These are phyloP conservation scores for Coluber constrictor DNA, from an alignment of 2,797 vertebrate species.

Conservation along the genomic window DNA sequence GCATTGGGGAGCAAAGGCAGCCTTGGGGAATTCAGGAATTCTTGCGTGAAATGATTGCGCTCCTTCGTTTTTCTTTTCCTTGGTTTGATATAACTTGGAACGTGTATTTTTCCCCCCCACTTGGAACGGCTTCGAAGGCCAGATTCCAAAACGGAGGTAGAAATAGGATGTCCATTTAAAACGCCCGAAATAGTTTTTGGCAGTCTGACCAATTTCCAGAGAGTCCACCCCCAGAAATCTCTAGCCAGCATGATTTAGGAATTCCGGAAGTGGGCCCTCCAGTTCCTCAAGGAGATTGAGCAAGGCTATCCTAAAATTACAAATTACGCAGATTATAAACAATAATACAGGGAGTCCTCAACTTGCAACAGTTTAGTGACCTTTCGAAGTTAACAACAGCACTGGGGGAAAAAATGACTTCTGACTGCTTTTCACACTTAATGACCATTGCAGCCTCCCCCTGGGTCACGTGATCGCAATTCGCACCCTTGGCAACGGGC, in stretches of 20 bases:
- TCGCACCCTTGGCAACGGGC: too few relatives aligned
- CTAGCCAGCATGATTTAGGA: background rate
- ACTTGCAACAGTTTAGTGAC: background rate
- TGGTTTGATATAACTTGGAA: background rate
- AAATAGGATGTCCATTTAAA: background rate
- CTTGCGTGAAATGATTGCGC: rapidly evolving
- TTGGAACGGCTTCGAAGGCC: background rate
- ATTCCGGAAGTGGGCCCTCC: background rate
- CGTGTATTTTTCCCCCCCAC: background rate
- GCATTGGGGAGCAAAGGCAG: background rate
- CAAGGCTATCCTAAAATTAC: background rate
- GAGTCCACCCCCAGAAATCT: background rate
- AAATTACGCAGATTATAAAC: background rate
- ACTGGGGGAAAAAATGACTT: background rate
- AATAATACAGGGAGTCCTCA: background rate
- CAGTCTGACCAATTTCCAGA: background rate
- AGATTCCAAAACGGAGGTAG: background rate
- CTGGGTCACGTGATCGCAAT: too few relatives aligned
- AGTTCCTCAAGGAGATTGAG: background rate
- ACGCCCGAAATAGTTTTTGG: background rate
- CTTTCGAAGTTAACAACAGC: background rate
- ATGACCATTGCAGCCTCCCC: too few relatives aligned
- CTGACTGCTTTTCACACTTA: too few relatives aligned
- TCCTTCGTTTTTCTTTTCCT: background rate
- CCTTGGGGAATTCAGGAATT: background rate